Evolutionary conservation across 2,888 invertebrate genomes (phyloP), one percentile per base, ranked within the genome.

Genomic region (Phrixothrix hirtus): DNA sequence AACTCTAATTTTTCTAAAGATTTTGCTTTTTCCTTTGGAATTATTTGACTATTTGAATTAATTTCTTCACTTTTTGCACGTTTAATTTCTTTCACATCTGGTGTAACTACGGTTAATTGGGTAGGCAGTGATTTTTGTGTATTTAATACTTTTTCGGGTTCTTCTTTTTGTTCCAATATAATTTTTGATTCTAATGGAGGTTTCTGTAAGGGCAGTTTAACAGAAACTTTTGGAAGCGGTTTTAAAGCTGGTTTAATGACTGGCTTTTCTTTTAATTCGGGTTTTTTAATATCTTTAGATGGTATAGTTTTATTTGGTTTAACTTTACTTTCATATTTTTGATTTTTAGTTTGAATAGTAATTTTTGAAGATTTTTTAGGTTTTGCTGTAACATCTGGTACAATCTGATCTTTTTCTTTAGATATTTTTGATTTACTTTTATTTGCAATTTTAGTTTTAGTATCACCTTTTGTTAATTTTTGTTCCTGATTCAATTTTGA

Each of bases 1-100:
- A 82, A 69, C 66, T 84, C 83, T 74, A 84, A 78, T 71, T 81
- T 83, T 65, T 87, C 87, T 49, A 87, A 75, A 0, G 86, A 86
- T 63, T 83, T 84, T 0, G 86, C 85, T 57, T 85, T 85, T 69
- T 87, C 87, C 67, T 84, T 85, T 0, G 82, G 79, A 39, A 79
- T 76, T 16, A 67, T 75, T 75, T 73, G 79, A 37, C 77, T 74
- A 7, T 70, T 70, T 67, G 79, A 77, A 61, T 84, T 83, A 10
- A 81, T 68, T 76, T 87, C 81, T 71, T 84, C 82, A 60, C 83
- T 83, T 64, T 83, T 83, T 4, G 83, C 79, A 55, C 83, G 76
- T 44, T 79, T 81, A 57, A 83, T 79, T 46, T 55, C 55, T 34
- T 55, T 50, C 6, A 26, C 25, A 61, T 75, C 75, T 0, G 70